Evolutionary conservation across 1,140 invertebrate species (phyloP).

Genomic region (Panagrolaimus sp.): DNA sequence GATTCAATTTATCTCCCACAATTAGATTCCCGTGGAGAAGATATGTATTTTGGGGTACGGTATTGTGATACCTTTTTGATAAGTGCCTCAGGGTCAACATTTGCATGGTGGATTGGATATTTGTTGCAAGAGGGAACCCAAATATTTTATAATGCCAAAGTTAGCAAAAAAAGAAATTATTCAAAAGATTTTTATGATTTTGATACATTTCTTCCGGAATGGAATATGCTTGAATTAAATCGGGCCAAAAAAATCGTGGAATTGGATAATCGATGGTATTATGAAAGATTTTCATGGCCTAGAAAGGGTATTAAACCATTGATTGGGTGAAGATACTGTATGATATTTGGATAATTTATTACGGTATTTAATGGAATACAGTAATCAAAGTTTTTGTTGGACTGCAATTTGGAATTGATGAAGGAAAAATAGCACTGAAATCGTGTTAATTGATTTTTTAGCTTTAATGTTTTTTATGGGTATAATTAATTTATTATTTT

Average conservation of each 20-base stretch:
- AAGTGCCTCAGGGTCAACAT: neutral
- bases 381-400: no score
- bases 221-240: neutral
- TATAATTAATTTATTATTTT: no score
- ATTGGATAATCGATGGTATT: neutral
- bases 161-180: neutral
- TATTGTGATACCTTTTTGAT: neutral
- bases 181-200: neutral
- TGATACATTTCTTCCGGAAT: neutral
- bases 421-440: no score
- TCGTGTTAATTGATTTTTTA: no score
- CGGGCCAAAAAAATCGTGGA: neutral
- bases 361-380: no score
- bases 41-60: neutral
- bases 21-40: neutral
- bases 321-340: no score
- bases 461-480: no score
- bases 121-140: neutral
- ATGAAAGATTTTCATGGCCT: neutral
- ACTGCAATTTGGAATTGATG: no score
- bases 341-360: no score
- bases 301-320: no score
- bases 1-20: neutral
- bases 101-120: neutral
- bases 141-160: neutral